Evolutionary conservation across 2,888 invertebrate species (phyloP), one percentile per base, ranked within the genome.

Genomic region (Polietes domitor): DNA sequence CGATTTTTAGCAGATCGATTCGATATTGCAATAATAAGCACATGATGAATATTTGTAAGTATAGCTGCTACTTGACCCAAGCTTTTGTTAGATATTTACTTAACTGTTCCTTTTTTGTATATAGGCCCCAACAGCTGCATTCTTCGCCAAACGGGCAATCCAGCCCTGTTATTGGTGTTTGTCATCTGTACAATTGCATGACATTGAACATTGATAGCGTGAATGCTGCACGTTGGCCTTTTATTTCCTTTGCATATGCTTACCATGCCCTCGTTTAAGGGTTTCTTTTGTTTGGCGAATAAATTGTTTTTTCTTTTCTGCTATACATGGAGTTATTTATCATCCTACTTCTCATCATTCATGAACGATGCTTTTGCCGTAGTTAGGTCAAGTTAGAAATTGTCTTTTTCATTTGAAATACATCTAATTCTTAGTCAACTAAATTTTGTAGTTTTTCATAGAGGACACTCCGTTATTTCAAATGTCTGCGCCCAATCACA

Each of bases 151-250:
- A n/a, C n/a, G n/a, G n/a, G n/a, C n/a, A 37, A 9, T 37, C 37
- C 37, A 12, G 7, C 37, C 37, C 37, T 37, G 37, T n/a, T n/a
- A 3, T 3, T 37, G 37, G 10, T 37, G 80, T 87, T 86, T 88
- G 88, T 88, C 88, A 88, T 85, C 88, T 85, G 81, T 86, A 83
- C 85, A 85, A 89, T 88, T 88, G 87, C 87, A 87, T 89, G 88
- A 85, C 83, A 88, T 88, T 89, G 89, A n/a, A n/a, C 89, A 88
- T 91, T 91, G 90, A 91, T 91, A 92, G 89, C 92, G 91, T 92
- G 92, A 92, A 92, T 91, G 91, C 91, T 91, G 90, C n/a, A n/a
- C 81, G 80, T 81, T 78, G 28, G 79, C 72, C 73, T 70, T 74
- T 74, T 58, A 24, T 32, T 68, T 28, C n/a, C 24, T 65, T 63